A percentile compares a stretch with the other conserved stretches of the same genome.
phyloP scores from a whole-genome alignment of 2,888 invertebrate genomes.

The Anaspis maculata region DNA sequence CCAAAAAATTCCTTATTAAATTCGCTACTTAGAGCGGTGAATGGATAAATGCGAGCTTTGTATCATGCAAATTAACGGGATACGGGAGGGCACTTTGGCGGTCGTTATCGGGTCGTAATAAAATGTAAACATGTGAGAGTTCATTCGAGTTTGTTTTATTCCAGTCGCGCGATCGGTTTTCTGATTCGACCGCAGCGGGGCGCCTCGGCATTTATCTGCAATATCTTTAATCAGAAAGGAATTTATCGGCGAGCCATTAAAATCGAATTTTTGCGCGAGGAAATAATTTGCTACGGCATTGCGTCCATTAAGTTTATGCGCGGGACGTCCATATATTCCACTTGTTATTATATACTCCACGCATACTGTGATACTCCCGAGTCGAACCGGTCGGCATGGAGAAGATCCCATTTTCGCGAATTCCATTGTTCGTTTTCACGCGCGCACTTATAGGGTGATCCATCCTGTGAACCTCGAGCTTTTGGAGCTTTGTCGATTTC shows the following conservation, averaged over 20 bases:
- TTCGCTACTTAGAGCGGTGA: too few species aligned
- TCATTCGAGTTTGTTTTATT: conserved; percentile 8
- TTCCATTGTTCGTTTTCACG: too few species aligned
- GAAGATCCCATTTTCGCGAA: too few species aligned
- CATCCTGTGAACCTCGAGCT: too few species aligned
- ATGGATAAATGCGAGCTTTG: too few species aligned
- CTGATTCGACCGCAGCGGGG: conserved; percentile 21
- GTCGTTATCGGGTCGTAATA: conserved; percentile 1
- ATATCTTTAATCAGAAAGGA: conserved; percentile 27
- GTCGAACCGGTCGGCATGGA: too few species aligned
- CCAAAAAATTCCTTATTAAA: too few species aligned
- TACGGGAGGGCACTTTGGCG: conserved; percentile 3
- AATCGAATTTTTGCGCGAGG: conserved; percentile 21
- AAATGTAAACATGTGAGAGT: conserved; percentile 4
- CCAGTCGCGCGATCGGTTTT: conserved; percentile 17
- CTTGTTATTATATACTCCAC: too few species aligned
- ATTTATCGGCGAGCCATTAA: conserved; percentile 23
- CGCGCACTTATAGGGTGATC: too few species aligned
- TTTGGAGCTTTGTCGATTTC: too few species aligned
- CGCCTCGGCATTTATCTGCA: conserved; percentile 21
- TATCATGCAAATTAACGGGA: conserved; percentile 1
- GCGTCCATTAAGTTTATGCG: conserved; percentile 23
- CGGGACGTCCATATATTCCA: conserved; percentile 22
- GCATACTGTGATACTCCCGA: too few species aligned
- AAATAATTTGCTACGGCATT: conserved; percentile 25